These are phyloP conservation scores for Paragorgia papillata DNA, from an alignment of 92 coral and sea anemone genomes.

Conservation along the genomic window DNA sequence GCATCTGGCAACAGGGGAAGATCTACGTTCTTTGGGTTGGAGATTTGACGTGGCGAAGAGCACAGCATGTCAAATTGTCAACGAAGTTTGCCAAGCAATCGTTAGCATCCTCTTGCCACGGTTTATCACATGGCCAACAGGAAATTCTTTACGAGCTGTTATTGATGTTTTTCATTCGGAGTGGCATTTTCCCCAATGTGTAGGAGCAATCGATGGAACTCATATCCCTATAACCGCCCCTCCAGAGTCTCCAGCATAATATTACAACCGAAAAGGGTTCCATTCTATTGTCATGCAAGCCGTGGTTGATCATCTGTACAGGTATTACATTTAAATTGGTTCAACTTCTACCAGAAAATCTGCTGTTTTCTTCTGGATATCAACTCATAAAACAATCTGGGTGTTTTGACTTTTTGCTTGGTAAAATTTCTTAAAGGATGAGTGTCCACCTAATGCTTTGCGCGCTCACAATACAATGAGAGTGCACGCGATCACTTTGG, in stretches of 20 bases:
- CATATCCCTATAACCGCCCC: slow-evolving; percentile 15
- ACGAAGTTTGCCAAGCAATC: slow-evolving; percentile 16
- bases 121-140: slow-evolving; percentile 23
- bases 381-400: too few species aligned
- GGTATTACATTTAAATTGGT: slow-evolving; percentile 3
- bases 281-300: slow-evolving; percentile 5
- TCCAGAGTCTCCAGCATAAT: slow-evolving; percentile 7
- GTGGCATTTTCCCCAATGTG: slow-evolving; percentile 42
- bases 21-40: slow-evolving; percentile 16
- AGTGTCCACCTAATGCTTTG: too few species aligned
- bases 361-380: not conserved
- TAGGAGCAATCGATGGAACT: slow-evolving; percentile 30
- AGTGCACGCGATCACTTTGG: too few species aligned
- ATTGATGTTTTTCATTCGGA: slow-evolving; percentile 4
- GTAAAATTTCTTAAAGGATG: too few species aligned
- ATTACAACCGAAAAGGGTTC: slow-evolving; percentile 26
- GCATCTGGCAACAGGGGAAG: slow-evolving; percentile 59
- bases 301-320: slow-evolving; percentile 16
- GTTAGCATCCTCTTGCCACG: slow-evolving; percentile 6
- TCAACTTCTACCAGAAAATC: slow-evolving; percentile 1
- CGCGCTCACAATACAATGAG: too few species aligned
- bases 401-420: too few species aligned
- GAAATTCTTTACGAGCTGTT: not conserved
- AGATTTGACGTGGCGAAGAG: slow-evolving; percentile 15
- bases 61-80: slow-evolving; percentile 2